Base-by-base conservation (phyloP, 37 sponge, comb jelly and placozoan genomes). In the Chondrilla cf. caribensis region DNA sequence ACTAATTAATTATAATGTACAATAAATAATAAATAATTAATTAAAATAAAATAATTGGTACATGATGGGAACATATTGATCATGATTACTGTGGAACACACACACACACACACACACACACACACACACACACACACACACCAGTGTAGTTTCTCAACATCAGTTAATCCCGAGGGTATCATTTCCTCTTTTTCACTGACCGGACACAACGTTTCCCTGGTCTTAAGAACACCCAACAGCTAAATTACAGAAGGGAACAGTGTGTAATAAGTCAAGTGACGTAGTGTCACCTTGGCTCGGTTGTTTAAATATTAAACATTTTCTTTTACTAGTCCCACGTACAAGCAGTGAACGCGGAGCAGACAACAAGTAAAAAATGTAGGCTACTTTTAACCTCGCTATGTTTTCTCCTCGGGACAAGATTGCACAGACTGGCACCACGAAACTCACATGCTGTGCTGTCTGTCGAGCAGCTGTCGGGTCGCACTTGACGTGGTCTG, bases 81-180 rank as follows among this genome's bases (percentile, higher is more conserved):
- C 57, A 11, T 55, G 17, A 55, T 19, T 19, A 55, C 57, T 19
- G 57, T 55, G 11, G 57, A 55, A 29, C 68, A 67, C 68, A 67
- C 68, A 67, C 68, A 60, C 28, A 26, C 64, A 26, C 64, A 60
- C 64, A 60, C 29, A 26, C 64, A 60, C 64, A 60, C 64, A 60
- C 29, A 60, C 64, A 60, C 64, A 60, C 64, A 60, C 64, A 26
- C 64, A 60, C 29, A 26, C 64, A 70, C 71, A 33, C 71, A 70
- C 71, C 37, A 32, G 64, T 62, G 64, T 28, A 62, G 64, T 15
- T 62, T 62, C 15, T 62, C 64, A n/a, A 28, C 15, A 28, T 62
- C 64, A 15, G 29, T 19, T 9, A 62, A n/a, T 7, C 64, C 64
- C 5, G 25, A 6, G 7, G 64, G 64, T 5, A 62, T n/a, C 29